These are phyloP conservation scores for Sarcophaga peregrina DNA, from an alignment of 1,140 invertebrate species.

Conservation along the genomic window DNA sequence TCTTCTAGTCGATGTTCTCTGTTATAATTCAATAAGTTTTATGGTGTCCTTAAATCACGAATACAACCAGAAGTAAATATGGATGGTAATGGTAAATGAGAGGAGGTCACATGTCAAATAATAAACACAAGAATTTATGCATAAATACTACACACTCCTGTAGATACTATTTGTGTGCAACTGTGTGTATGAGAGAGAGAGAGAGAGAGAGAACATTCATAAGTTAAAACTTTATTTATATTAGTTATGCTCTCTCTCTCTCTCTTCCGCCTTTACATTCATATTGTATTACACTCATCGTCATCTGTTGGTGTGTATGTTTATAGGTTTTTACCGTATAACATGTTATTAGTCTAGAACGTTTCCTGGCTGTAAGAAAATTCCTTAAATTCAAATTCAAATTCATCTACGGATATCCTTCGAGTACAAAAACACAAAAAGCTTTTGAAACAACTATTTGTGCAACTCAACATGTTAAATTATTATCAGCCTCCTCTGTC, in stretches of 20 bases:
- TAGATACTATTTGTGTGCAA: neutral
- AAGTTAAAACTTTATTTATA: neutral
- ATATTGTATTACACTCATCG: too few species aligned
- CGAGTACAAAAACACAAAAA: slow-evolving; percentile 21
- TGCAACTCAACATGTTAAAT: neutral
- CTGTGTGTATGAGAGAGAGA: neutral
- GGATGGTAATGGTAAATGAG: neutral
- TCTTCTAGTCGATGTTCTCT: neutral
- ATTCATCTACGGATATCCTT: slow-evolving; percentile 65
- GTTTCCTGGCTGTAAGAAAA: slow-evolving; percentile 59
- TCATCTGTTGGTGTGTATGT: neutral
- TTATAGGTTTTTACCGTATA: slow-evolving; percentile 25
- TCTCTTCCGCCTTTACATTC: too few species aligned
- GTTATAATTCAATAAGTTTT: neutral
- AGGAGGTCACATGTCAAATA: neutral
- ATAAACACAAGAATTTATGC: neutral
- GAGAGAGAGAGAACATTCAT: neutral
- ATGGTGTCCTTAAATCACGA: neutral
- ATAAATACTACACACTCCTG: neutral
- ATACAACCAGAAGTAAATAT: neutral
- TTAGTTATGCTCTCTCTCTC: neutral
- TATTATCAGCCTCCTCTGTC: too few species aligned
- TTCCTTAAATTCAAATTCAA: slow-evolving; percentile 50
- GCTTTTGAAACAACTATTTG: slow-evolving; percentile 23
- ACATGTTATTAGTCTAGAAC: slow-evolving; percentile 45